These are phyloP conservation scores for Dendrocincla fuliginosa DNA, from an alignment of 2,797 vertebrate species.

Conservation along the genomic window DNA sequence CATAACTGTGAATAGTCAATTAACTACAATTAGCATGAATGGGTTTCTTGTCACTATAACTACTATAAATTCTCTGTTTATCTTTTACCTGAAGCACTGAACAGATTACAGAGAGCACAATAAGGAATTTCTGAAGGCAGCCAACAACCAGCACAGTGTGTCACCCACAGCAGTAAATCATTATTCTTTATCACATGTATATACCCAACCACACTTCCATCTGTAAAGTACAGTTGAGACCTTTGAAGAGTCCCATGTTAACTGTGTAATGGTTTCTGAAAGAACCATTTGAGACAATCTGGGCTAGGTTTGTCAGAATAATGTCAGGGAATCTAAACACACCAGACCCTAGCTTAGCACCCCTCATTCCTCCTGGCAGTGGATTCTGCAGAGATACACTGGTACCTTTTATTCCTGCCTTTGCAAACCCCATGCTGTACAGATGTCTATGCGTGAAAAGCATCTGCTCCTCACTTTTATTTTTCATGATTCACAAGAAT, in stretches of 20 bases:
- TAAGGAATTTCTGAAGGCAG: neutral
- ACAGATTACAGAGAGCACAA: neutral
- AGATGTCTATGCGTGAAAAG: neutral
- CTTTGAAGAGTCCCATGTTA: neutral
- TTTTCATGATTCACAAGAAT: neutral
- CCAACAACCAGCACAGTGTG: accelerated
- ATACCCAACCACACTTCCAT: neutral
- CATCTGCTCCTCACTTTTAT: neutral
- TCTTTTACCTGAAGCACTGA: neutral
- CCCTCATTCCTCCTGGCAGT: neutral
- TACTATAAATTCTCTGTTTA: neutral
- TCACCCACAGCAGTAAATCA: neutral
- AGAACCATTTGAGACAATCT: neutral
- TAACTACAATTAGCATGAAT: neutral
- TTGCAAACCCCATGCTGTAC: neutral
- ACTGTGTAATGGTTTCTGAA: neutral
- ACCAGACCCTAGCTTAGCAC: neutral
- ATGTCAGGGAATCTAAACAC: neutral
- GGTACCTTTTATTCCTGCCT: neutral
- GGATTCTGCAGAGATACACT: neutral
- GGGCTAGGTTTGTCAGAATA: neutral
- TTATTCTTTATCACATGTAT: accelerated
- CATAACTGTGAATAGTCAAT: neutral
- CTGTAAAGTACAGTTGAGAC: neutral
- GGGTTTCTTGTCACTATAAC: neutral